A percentile compares a stretch with the other conserved stretches of the same genome.
Conservation (phyloP, 2,113 vertebrate species). For the Eublepharis macularius region DNA sequence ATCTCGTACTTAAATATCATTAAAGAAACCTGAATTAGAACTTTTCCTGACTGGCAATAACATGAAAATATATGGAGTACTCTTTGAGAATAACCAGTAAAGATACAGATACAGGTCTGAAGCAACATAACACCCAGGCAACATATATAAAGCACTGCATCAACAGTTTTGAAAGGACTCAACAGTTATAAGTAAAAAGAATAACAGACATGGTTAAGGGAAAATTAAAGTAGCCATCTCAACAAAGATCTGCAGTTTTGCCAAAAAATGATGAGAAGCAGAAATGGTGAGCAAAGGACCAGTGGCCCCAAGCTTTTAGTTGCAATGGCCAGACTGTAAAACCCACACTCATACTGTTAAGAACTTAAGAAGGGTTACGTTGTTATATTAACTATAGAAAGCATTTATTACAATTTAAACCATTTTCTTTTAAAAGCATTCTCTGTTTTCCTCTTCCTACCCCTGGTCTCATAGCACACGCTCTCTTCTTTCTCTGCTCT, state of each 20-base stretch:
- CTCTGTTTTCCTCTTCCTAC: no score
- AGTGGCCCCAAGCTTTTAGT: not conserved
- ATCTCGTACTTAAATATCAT: not conserved
- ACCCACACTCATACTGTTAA: no score
- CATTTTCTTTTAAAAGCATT: no score
- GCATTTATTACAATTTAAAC: no score
- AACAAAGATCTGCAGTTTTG: not conserved
- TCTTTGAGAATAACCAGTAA: not conserved
- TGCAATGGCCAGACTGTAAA: no score
- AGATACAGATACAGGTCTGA: not conserved
- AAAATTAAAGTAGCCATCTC: not conserved
- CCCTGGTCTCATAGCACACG: no score
- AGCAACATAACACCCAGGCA: not conserved
- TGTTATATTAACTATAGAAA: no score
- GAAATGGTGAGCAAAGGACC: not conserved
- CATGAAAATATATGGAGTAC: not conserved
- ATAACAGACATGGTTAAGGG: not conserved
- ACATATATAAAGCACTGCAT: not conserved
- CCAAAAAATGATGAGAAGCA: not conserved
- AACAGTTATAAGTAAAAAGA: not conserved
- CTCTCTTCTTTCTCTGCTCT: no score
- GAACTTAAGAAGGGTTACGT: no score
- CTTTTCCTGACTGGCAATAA: not conserved
- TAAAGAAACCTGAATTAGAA: not conserved
- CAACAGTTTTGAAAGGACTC: not conserved